These are phyloP conservation scores for Oscheius sp. DNA, from an alignment of 2,888 invertebrate genomes.

Conservation along the genomic window DNA sequence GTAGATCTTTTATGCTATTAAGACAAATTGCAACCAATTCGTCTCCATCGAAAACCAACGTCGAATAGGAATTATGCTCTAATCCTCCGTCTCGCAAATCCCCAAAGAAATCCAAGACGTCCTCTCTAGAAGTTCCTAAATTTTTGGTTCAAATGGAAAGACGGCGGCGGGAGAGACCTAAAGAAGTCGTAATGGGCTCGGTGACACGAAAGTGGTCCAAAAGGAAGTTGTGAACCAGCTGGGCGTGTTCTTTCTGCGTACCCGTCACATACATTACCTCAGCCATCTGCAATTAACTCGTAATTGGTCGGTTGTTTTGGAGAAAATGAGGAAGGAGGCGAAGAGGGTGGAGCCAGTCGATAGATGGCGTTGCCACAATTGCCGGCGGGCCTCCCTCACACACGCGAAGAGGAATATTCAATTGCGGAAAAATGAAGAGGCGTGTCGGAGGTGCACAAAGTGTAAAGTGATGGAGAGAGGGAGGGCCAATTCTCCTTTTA, in stretches of 20 bases:
- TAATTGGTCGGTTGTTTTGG: not conserved
- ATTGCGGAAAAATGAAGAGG: constrained; percentile 12
- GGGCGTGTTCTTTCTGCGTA: constrained; percentile 10
- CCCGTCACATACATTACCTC: constrained; percentile 14
- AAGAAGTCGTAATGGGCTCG: constrained; percentile 49
- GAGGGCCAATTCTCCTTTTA: not conserved
- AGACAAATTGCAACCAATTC: constrained; percentile 43
- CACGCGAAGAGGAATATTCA: not conserved
- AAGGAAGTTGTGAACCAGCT: constrained; percentile 41
- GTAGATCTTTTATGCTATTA: constrained; percentile 34
- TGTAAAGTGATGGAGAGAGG: not conserved
- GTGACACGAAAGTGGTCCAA: constrained; percentile 46
- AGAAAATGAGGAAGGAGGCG: not conserved
- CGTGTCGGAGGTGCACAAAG: not conserved
- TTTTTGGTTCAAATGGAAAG: no score
- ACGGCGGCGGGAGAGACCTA: no score
- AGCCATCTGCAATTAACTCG: constrained; percentile 11
- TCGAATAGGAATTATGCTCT: constrained; percentile 36
- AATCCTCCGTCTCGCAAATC: constrained; percentile 49
- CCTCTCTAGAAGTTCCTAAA: constrained; percentile 38
- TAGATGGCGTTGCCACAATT: constrained; percentile 33
- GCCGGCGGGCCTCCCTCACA: constrained; percentile 11
- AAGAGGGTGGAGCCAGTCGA: constrained; percentile 32
- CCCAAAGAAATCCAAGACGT: constrained; percentile 48
- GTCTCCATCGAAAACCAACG: constrained; percentile 33